These are phyloP conservation scores for Turritopsis rubra DNA, from an alignment of 30 jellyfish, hydroid and myxozoan species.

Conservation along the genomic window DNA sequence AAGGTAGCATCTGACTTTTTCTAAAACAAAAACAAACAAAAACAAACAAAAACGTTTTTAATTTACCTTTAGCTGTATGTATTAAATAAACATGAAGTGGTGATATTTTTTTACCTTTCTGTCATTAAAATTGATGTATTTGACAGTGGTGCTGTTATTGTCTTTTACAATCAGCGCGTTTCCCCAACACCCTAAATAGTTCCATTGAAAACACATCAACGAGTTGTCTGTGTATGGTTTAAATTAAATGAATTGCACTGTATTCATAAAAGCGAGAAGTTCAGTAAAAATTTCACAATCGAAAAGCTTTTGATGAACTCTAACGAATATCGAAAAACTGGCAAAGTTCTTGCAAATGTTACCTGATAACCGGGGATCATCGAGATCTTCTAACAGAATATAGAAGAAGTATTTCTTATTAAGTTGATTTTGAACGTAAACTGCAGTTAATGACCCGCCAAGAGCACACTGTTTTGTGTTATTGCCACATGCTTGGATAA, in stretches of 20 bases:
- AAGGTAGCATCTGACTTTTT: not conserved
- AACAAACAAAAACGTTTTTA: too few relatives aligned
- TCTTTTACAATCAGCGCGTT: not conserved
- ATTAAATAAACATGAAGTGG: too few relatives aligned
- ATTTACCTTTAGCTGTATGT: too few relatives aligned
- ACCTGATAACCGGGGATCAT: not conserved
- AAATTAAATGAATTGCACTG: too few relatives aligned
- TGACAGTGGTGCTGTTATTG: not conserved
- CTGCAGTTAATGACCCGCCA: not conserved
- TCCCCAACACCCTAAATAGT: not conserved
- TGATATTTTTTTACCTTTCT: not conserved
- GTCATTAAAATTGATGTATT: not conserved
- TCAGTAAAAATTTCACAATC: not conserved
- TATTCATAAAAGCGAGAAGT: not conserved
- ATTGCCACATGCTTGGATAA: not conserved
- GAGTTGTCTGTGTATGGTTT: too few relatives aligned
- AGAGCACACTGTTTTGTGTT: not conserved
- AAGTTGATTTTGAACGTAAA: not conserved
- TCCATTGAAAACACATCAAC: too few relatives aligned
- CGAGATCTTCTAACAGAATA: not conserved
- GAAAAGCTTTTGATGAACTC: not conserved
- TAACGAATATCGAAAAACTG: too few relatives aligned
- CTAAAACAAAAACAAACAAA: not conserved
- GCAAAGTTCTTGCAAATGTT: too few relatives aligned
- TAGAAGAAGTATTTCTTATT: not conserved